Conservation (phyloP, 2,797 vertebrate genomes). For the Pygocentrus nattereri region DNA sequence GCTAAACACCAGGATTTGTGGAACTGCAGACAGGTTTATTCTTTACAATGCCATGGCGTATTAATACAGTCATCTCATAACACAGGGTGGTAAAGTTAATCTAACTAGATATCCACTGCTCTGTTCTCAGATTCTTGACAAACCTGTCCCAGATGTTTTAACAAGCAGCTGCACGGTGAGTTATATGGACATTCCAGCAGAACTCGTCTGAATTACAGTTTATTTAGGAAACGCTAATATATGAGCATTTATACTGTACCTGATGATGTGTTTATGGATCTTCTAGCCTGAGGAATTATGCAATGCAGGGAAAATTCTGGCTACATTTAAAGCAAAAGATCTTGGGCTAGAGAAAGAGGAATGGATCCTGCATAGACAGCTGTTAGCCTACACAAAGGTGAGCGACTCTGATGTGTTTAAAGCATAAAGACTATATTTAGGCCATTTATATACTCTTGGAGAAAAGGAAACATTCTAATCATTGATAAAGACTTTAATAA, state of each 20-base stretch:
- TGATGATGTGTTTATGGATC: neutral
- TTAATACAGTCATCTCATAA: neutral
- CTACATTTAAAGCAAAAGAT: neutral
- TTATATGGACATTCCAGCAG: neutral
- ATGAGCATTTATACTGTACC: neutral
- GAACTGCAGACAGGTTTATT: neutral
- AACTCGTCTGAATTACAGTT: neutral
- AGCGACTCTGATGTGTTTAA: neutral
- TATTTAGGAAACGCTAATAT: neutral
- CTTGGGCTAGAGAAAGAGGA: neutral
- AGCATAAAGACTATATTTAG: neutral
- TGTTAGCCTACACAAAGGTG: neutral
- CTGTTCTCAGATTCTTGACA: neutral
- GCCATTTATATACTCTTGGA: too few relatives aligned
- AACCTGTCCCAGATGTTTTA: constrained; percentile 9
- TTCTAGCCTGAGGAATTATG: neutral
- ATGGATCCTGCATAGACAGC: neutral
- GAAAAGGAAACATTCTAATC: too few relatives aligned
- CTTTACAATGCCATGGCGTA: neutral
- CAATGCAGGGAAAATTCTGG: neutral
- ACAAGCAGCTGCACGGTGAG: constrained; percentile 26
- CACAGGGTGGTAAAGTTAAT: neutral
- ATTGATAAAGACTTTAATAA: too few relatives aligned
- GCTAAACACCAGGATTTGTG: neutral
- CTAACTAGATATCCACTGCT: neutral